Evolutionary conservation across 2,113 vertebrate species (phyloP), one percentile per base, ranked within the genome.

Genomic region (Campylorhamphus procurvoides): DNA sequence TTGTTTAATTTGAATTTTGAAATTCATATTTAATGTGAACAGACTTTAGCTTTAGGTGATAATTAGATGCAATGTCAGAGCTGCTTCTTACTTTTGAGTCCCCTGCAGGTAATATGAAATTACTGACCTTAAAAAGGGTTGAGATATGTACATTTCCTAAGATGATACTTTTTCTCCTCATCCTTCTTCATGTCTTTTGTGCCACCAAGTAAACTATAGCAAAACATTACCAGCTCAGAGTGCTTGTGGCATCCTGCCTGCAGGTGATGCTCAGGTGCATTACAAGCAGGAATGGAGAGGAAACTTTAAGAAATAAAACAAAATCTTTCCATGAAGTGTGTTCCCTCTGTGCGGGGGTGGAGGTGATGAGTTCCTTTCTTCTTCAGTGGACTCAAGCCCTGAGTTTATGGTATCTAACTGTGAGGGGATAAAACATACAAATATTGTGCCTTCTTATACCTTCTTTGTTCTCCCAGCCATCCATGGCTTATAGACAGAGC

Each of bases 1-100:
- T 47, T 83, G 29, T 83, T 91, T 55, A 55, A 63, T 24, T 12
- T 79, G 62, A 87, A 66, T 73, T 78, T 87, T 94, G 63, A 18
- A 74, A 18, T 62, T 66, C n/a, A 7, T 83, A 79, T 46, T 18
- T 69, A 85, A 27, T 0, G 0, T 3, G 4, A 59, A 52, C 27
- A 71, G 37, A 58, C 31, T 60, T 76, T 49, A 83, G 17, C 20
- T 96, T 91, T 44, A 80, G 63, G 35, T 29, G 22, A 35, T 33
- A 82, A 71, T 58, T 33, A 66, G 42, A 73, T 42, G 63, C 5
- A 73, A 14, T 29, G 14, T 39, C 33, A 58, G 39, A 71, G 7
- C 14, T 47, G 9, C 18, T 50, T 22, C 18, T 69, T 69, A 22
- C 29, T 87, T 85, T 42, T 40, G 59, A 90, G 35, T 35, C 28